Conservation (phyloP, 2,888 invertebrate species). For the Ochropleura leucogaster region DNA sequence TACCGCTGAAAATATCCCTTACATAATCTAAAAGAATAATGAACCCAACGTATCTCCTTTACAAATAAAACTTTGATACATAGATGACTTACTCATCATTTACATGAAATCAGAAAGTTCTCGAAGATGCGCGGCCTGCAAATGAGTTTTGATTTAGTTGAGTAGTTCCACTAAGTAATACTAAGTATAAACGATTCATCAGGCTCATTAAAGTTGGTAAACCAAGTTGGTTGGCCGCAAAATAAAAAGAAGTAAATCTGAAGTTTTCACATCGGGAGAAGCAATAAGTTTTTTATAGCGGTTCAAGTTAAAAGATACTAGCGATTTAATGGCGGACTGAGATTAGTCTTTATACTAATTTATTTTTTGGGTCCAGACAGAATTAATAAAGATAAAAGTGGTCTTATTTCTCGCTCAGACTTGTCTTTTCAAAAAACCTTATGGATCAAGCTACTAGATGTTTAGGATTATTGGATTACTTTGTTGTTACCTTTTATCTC, state of each 20-base stretch:
- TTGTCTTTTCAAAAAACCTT: not conserved
- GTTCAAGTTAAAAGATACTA: slow-evolving; percentile 51
- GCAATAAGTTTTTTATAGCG: slow-evolving; percentile 72
- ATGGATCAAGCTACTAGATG: not conserved
- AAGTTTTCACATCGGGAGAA: slow-evolving; percentile 78
- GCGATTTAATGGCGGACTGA: slow-evolving; percentile 14
- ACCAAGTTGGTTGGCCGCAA: slow-evolving; percentile 73
- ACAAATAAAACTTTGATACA: not conserved
- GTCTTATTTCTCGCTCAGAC: not conserved
- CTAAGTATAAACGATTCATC: slow-evolving; percentile 74
- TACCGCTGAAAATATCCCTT: not conserved
- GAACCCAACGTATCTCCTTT: not conserved
- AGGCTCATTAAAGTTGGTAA: slow-evolving; percentile 78
- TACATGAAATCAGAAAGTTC: not conserved
- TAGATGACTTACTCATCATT: not conserved
- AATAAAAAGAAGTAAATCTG: slow-evolving; percentile 78
- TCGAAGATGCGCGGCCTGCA: slow-evolving; percentile 17
- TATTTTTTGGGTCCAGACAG: not conserved
- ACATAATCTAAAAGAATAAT: not conserved
- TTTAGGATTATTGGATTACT: too few relatives aligned
- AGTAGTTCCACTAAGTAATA: slow-evolving; percentile 54
- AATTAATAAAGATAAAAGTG: not conserved
- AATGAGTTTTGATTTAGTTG: slow-evolving; percentile 49
- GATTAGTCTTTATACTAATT: not conserved
- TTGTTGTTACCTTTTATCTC: too few relatives aligned